Evolutionary conservation across 1,140 invertebrate species (phyloP).

Genomic region (Matsumurasca onukii): DNA sequence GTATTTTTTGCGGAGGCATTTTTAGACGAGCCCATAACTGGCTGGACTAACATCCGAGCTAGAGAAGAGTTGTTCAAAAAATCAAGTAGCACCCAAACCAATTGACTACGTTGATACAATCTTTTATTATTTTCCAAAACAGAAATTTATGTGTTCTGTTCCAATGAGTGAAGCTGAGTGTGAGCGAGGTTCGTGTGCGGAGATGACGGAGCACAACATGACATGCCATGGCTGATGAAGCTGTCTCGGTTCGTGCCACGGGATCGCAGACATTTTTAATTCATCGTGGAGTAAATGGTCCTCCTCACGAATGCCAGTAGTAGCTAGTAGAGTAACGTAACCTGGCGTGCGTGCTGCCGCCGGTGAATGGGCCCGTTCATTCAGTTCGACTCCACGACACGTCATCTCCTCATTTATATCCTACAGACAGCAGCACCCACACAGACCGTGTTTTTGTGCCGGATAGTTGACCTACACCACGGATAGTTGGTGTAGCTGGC

Average conservation of each 20-base stretch:
- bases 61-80: too few species aligned
- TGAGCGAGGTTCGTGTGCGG: too few species aligned
- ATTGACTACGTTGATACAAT: too few species aligned
- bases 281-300: conserved; percentile 22
- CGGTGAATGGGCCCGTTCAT: conserved; percentile 3
- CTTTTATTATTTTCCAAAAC: too few species aligned
- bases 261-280: conserved; percentile 21
- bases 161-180: too few species aligned
- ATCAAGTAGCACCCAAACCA: too few species aligned
- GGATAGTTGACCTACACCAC: too few species aligned
- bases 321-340: conserved; percentile 20
- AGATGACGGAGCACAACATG: not conserved
- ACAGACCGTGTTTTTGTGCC: not conserved
- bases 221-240: not conserved
- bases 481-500: too few species aligned
- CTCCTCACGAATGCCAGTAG: conserved; percentile 18
- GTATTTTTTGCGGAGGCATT: too few species aligned
- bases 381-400: not conserved
- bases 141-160: too few species aligned
- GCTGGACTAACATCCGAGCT: too few species aligned
- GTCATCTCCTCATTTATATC: conserved; percentile 7
- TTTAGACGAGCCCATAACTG: too few species aligned
- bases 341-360: not conserved
- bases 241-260: not conserved
- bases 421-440: not conserved